phyloP scores from a whole-genome alignment of 92 coral and sea anemone species.

The Actinostola sp. region DNA sequence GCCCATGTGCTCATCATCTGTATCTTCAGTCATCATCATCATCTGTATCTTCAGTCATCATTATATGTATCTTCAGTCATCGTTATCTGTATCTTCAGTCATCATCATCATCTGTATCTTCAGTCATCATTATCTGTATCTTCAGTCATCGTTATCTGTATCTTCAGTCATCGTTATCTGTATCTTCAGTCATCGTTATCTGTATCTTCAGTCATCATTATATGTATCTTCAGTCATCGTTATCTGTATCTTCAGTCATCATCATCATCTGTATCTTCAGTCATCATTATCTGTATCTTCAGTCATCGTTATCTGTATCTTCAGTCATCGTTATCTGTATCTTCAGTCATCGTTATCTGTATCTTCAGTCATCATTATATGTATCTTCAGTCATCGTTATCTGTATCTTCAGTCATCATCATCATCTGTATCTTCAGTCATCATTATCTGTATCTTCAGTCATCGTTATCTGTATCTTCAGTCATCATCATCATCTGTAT shows the following conservation, averaged over 20 bases:
- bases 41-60: too few relatives aligned
- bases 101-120: not conserved
- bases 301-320: not conserved
- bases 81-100: not conserved
- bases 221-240: not conserved
- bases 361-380: not conserved
- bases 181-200: too few relatives aligned
- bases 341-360: too few relatives aligned
- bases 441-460: too few relatives aligned
- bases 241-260: not conserved
- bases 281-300: not conserved
- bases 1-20: too few relatives aligned
- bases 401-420: not conserved
- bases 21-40: too few relatives aligned
- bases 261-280: not conserved
- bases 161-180: too few relatives aligned
- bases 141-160: not conserved
- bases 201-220: not conserved
- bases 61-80: not conserved
- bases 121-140: not conserved
- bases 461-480: too few relatives aligned
- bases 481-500: not conserved
- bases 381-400: not conserved
- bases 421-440: not conserved
- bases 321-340: too few relatives aligned